Evolutionary conservation across 64 coral and sea anemone species (phyloP), one percentile per base, ranked within the genome.

Genomic region (Stylophora pistillata): DNA sequence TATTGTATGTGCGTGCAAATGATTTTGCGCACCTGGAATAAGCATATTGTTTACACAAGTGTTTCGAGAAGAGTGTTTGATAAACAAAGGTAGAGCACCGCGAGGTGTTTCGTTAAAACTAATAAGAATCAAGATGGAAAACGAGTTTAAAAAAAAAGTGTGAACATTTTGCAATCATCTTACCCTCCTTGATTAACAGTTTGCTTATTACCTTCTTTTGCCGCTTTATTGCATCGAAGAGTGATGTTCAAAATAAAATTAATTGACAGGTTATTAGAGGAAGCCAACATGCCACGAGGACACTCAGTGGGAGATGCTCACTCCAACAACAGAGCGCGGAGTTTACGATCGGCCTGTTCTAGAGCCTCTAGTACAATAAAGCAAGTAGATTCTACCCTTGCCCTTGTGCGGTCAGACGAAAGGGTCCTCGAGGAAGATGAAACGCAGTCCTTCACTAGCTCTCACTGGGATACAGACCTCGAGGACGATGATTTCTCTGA

Each of bases 401-500:
- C 86, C 32, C 74, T 85, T 15, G 53, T 97, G 1, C 74, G 79
- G 10, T 70, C 55, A 62, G 64, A 54, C 4, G 73, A 65, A 11
- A 87, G 9, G 13, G 18, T 93, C 25, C 71, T 55, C 5, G 91
- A 93, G 57, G 53, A 89, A 33, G 91, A 93, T 9, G 95, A 93
- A 56, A 93, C 95, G 18, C 71, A 65, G 20, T 97, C 95, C 4
- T 55, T 93, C 47, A 82, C 91, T 3, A 93, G 91, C 13, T 97
- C 95, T 21, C 76, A 97, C 32, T 93, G 95, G 95, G 95, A 93
- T 55, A 97, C 95, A 10, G 95, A 97, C 70, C 76, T 93, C 14
- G 91, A 97, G 73, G 90, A 92, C 21, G 91, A 93, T 34, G 34
- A 70, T 52, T 64, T 76, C 9, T 84, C 64, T 20, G 63, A 78